Evolutionary conservation across 2,888 invertebrate genomes (phyloP), one percentile per base, ranked within the genome.

Genomic region (Omphaloscelis lunosa): DNA sequence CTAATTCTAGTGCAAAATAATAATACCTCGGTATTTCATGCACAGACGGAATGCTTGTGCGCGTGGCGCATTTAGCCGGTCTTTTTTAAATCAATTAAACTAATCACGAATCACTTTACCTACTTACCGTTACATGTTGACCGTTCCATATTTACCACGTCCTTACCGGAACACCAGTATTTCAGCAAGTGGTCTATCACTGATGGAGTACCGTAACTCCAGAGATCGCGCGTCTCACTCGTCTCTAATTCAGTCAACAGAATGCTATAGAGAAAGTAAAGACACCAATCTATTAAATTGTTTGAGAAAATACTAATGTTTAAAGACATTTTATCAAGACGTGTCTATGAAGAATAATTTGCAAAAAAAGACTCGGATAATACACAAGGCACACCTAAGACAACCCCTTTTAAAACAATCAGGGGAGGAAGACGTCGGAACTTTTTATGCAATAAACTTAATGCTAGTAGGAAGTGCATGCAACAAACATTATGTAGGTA

Each of bases 51-150:
- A 65, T 11, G 23, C 11, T 20, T 29, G 45, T 12, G 20, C 5
- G 29, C 41, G 41, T 12, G 41, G 12, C 5, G 20, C 65, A 27
- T 27, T 45, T 27, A 9, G 12, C 2, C 2, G 8, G 29, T 70
- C n/a, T 9, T 62, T 17, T 27, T 20, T 9, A 1, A 27, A 27
- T 8, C 4, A 53, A 12, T 17, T 53, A 12, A 41, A 29, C 7
- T 17, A 11, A 17, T 27, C 17, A 70, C 11, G 11, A 39, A 39
- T 71, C n/a, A 27, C 27, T 34, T 7, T 12, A 11, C 11, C 27
- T 27, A 39, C 66, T 27, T 73, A 82, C 83, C 82, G 9, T 62
- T 67, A 68, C 82, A 82, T 20, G 45, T 74, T 27, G 45, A 20
- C 12, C 56, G 48, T 1, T 62, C 51, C 79, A 83, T 74, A 2